Evolutionary conservation across 2,113 vertebrate species (phyloP).

Genomic region (Podarcis muralis): DNA sequence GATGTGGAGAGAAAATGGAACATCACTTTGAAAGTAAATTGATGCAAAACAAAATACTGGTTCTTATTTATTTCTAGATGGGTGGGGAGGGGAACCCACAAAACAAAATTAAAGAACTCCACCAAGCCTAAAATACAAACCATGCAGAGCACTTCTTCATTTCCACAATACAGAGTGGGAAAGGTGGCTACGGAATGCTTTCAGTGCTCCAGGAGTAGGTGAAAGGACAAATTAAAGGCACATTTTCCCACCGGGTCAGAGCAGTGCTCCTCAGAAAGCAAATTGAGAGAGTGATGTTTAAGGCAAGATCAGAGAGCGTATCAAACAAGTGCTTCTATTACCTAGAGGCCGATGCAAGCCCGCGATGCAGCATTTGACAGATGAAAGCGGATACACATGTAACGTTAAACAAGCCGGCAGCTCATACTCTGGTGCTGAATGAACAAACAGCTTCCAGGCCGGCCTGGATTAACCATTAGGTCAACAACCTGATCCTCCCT

Average conservation of each 20-base stretch:
- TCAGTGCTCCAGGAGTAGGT: background rate
- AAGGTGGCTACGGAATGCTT: background rate
- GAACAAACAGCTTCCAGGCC: background rate
- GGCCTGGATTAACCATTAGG: background rate
- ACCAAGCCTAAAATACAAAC: background rate
- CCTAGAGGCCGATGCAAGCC: constrained; percentile 15
- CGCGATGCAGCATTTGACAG: constrained; percentile 11
- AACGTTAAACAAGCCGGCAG: background rate
- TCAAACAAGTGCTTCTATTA: constrained; percentile 17
- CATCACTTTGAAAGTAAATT: constrained; percentile 58
- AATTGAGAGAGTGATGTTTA: constrained; percentile 28
- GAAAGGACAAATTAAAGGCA: constrained; percentile 65
- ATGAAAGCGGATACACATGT: constrained; percentile 28
- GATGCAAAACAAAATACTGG: constrained; percentile 55
- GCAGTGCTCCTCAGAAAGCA: constrained; percentile 55
- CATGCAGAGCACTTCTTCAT: too few relatives aligned
- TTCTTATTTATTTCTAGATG: background rate
- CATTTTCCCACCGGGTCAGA: constrained; percentile 36
- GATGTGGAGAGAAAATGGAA: constrained; percentile 52
- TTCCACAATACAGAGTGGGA: background rate
- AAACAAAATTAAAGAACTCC: background rate
- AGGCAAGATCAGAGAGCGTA: constrained; percentile 31
- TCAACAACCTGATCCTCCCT: background rate
- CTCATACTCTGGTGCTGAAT: background rate
- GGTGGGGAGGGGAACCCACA: background rate